A percentile compares a stretch with the other conserved stretches of the same genome.
Conservation (phyloP, 2,797 vertebrate species). For the Sebastes ruberrimus region DNA sequence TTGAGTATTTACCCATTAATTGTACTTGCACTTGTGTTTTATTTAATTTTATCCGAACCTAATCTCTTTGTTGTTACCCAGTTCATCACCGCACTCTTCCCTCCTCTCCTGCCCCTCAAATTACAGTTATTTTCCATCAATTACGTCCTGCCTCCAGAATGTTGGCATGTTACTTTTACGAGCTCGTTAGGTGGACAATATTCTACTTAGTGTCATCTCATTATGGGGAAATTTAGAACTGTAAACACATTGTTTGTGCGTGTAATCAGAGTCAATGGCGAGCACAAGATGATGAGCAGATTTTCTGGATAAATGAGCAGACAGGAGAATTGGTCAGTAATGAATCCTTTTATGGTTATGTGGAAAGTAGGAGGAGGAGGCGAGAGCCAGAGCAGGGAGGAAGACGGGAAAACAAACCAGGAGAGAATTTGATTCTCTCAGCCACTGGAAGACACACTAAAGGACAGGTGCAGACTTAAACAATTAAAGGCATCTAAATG, state of each 20-base stretch:
- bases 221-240: conserved; percentile 65
- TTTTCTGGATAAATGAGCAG: conserved; percentile 74
- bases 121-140: conserved; percentile 63
- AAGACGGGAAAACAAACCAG: background rate
- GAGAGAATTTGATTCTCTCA: background rate
- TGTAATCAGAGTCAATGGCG: conserved; percentile 67
- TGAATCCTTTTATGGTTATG: conserved; percentile 34
- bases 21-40: background rate
- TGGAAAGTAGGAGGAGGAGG: background rate
- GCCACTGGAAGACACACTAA: background rate
- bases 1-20: background rate
- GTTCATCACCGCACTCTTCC: background rate
- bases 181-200: conserved; percentile 76
- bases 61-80: conserved; percentile 7
- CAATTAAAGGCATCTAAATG: background rate
- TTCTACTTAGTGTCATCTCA: conserved; percentile 76
- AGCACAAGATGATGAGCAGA: conserved; percentile 62
- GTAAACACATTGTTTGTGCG: conserved; percentile 75
- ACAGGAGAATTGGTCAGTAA: conserved; percentile 49
- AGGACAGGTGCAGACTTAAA: background rate
- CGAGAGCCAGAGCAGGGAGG: background rate
- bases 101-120: conserved; percentile 33
- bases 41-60: background rate
- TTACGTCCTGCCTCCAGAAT: conserved; percentile 61
- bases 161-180: conserved; percentile 73